Conservation (phyloP, 1,140 invertebrate species). For the Ips typographus region DNA sequence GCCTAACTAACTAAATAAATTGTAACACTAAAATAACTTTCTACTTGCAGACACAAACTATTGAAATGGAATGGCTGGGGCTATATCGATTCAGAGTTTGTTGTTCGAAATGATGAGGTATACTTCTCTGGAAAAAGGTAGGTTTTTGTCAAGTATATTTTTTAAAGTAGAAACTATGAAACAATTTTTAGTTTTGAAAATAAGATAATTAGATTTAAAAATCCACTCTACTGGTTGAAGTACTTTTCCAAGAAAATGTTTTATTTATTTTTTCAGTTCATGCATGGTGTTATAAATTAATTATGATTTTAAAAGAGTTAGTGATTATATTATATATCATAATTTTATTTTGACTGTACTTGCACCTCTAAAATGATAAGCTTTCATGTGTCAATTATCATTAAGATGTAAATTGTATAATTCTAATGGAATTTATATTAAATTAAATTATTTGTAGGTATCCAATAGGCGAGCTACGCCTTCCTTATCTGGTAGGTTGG, state of each 20-base stretch:
- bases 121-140: conserved; percentile 78
- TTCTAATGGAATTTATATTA: background rate
- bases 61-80: conserved; percentile 99
- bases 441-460: conserved; percentile 62
- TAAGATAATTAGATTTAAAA: background rate
- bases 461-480: conserved; percentile 71
- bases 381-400: background rate
- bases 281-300: background rate
- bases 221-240: background rate
- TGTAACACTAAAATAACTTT: too few species aligned
- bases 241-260: background rate
- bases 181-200: background rate
- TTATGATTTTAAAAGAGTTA: background rate
- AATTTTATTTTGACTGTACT: background rate
- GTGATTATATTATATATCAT: background rate
- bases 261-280: background rate
- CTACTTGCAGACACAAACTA: conserved; percentile 69
- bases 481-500: conserved; percentile 84
- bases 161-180: conserved; percentile 3
- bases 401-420: background rate
- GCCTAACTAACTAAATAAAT: too few species aligned
- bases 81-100: conserved; percentile 89
- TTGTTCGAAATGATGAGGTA: conserved; percentile 59
- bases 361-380: background rate
- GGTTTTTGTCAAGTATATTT: conserved; percentile 36